Percentiles rank a stretch among this genome's conserved stretches.
Conservation (phyloP, 2,113 vertebrate genomes). For the Pundamilia nyererei region DNA sequence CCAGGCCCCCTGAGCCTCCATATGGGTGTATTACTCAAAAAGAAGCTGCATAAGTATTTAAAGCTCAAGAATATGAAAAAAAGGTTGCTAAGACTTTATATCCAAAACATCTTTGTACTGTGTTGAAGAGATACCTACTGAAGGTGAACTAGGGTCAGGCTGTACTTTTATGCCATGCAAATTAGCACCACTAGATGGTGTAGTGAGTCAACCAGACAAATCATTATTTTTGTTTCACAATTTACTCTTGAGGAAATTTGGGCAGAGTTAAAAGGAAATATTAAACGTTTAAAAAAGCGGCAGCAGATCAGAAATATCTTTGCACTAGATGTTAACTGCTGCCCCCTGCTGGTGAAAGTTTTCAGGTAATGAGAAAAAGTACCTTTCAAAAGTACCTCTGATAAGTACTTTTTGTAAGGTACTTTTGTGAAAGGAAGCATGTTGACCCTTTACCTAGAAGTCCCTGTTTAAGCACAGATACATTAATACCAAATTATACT, state of each 20-base stretch:
- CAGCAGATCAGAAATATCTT: neutral
- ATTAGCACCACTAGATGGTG: neutral
- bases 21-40: neutral
- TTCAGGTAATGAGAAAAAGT: neutral
- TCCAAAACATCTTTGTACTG: neutral
- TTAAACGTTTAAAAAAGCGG: neutral
- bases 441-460: neutral
- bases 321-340: neutral
- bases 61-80: neutral
- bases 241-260: neutral
- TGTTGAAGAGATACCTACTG: neutral
- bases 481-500: neutral
- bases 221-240: neutral
- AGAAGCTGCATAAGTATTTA: neutral
- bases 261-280: neutral
- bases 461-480: neutral
- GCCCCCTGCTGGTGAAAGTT: neutral
- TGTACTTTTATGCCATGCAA: neutral
- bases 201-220: neutral
- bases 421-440: neutral
- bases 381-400: neutral
- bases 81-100: neutral
- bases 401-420: neutral
- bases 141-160: neutral
- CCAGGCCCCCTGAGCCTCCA: neutral